A percentile compares a stretch with the other conserved stretches of the same genome.
phyloP scores from a whole-genome alignment of 2,797 vertebrate species.

The Eulemur rubriventer region DNA sequence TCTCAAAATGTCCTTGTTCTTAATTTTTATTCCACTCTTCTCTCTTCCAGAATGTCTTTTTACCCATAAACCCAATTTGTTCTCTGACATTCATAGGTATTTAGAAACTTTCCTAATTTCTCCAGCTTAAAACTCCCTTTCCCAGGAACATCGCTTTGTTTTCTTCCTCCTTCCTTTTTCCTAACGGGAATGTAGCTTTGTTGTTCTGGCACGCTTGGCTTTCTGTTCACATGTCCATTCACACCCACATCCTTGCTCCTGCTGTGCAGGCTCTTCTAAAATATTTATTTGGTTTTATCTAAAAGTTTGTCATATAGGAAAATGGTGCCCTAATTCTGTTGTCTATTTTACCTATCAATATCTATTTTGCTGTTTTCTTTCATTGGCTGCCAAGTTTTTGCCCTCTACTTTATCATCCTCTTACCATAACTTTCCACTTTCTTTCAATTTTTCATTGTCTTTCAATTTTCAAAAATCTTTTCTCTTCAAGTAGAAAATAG shows the following conservation, averaged over 20 bases:
- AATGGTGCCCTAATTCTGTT: background rate
- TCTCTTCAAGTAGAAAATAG: background rate
- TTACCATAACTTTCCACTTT: background rate
- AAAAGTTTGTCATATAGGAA: background rate
- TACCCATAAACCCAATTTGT: fast-evolving
- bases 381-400: background rate
- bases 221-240: background rate
- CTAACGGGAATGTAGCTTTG: background rate
- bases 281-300: background rate
- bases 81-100: background rate
- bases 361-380: background rate
- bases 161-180: background rate
- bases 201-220: background rate
- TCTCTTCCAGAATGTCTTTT: background rate
- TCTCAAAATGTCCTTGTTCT: background rate
- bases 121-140: background rate
- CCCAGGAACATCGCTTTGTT: no score
- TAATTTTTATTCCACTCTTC: background rate
- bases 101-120: background rate
- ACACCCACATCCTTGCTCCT: background rate
- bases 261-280: background rate
- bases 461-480: background rate
- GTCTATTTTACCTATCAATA: background rate
- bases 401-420: background rate
- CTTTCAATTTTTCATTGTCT: background rate